These are phyloP conservation scores for Nephotettix cincticeps DNA, from an alignment of 1,140 invertebrate genomes.

Conservation along the genomic window DNA sequence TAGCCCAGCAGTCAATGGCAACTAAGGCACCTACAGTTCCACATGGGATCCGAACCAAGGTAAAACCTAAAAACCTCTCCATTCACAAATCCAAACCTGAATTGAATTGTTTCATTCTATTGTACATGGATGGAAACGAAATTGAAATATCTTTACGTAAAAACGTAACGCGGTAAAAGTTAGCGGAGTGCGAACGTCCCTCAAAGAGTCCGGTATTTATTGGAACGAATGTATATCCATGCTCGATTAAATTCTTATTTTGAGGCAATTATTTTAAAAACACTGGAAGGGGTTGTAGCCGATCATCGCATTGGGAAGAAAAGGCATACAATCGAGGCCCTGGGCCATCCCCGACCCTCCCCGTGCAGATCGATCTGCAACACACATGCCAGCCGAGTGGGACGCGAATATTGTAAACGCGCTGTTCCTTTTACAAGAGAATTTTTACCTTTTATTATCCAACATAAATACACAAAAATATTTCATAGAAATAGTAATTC, in stretches of 20 bases:
- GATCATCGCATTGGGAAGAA: constrained; percentile 1
- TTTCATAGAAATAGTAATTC: too few relatives aligned
- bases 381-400: neutral
- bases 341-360: neutral
- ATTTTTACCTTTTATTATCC: too few relatives aligned
- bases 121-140: neutral
- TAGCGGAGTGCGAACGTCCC: neutral
- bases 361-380: neutral
- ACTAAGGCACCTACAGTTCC: too few relatives aligned
- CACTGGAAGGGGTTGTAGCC: constrained; percentile 7
- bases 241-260: constrained; percentile 16
- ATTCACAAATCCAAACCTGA: too few relatives aligned
- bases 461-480: too few relatives aligned
- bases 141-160: neutral
- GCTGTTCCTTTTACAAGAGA: too few relatives aligned
- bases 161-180: neutral
- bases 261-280: constrained; percentile 10
- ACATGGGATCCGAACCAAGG: too few relatives aligned
- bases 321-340: constrained; percentile 13
- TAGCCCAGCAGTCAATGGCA: too few relatives aligned
- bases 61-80: too few relatives aligned
- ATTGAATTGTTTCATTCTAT: neutral
- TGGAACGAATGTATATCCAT: constrained; percentile 6
- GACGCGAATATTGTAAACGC: too few relatives aligned
- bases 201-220: constrained; percentile 3